These are phyloP conservation scores for Tangara arthus DNA, from an alignment of 2,797 vertebrate species.

Conservation along the genomic window DNA sequence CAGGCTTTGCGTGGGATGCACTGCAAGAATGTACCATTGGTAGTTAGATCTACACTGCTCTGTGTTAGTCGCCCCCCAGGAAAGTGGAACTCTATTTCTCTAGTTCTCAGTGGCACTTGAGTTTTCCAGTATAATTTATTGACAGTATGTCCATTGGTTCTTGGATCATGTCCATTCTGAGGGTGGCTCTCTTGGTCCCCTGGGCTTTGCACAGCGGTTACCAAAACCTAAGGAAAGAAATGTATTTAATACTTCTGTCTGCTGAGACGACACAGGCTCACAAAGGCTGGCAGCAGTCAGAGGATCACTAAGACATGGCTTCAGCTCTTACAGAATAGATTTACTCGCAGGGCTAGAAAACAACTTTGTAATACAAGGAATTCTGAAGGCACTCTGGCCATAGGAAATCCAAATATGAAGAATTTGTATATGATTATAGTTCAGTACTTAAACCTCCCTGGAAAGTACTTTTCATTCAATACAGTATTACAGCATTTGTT, in stretches of 20 bases:
- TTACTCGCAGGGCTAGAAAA: neutral
- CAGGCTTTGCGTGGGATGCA: slow-evolving; percentile 72
- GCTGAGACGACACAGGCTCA: neutral
- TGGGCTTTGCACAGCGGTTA: slow-evolving; percentile 88
- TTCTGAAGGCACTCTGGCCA: neutral
- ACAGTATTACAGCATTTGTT: neutral
- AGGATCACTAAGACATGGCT: neutral
- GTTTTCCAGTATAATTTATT: slow-evolving; percentile 75
- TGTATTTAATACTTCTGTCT: neutral
- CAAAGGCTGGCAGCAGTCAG: neutral
- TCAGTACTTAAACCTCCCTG: neutral
- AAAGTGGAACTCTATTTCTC: slow-evolving; percentile 72
- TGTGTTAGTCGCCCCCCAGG: slow-evolving; percentile 73
- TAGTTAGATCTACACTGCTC: slow-evolving; percentile 82
- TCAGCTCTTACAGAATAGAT: neutral
- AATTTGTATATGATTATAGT: neutral
- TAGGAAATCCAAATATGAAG: neutral
- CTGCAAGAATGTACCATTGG: slow-evolving; percentile 74
- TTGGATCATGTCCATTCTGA: slow-evolving; percentile 91
- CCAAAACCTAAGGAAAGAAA: slow-evolving; percentile 82
- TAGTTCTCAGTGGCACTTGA: slow-evolving; percentile 82
- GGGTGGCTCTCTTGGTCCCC: slow-evolving; percentile 88
- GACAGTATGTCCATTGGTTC: slow-evolving; percentile 59
- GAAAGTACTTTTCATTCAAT: neutral
- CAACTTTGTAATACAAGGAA: neutral